Evolutionary conservation across 1,140 invertebrate species (phyloP), one percentile per base, ranked within the genome.

Genomic region (Diorhabda elongata): DNA sequence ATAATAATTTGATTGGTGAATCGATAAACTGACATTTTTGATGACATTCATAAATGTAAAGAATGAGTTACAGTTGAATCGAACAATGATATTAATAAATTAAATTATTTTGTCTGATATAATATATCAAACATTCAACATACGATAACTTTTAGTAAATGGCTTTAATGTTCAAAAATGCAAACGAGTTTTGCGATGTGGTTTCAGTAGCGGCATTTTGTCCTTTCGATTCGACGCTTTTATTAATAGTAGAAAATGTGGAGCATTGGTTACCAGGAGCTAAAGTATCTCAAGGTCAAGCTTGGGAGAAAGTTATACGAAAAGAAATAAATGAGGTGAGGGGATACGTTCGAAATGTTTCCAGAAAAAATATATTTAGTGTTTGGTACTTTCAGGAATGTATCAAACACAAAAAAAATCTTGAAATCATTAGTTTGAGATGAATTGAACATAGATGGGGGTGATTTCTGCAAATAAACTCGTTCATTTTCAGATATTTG

Each of bases 121-220:
- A 26, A 26, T 26, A 26, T 26, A 26, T 26, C 26, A 26, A 26
- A 26, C 26, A 26, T 26, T 26, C 26, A 26, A 26, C 26, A 26
- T 1, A 26, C 26, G 26, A 26, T 26, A 26, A 26, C 26, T 26
- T 26, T 26, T 26, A 26, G 26, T 26, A 26, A 26, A 70, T 70
- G 69, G 42, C 69, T 4, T 42, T 75, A 2, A 8, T 8, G 44
- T 70, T 67, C 64, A 71, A 70, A 63, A 26, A 64, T 4, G 44
- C 66, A 4, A 47, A 47, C 44, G 73, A 74, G 44, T 57, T 73
- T 42, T 66, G 63, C 6, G 68, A 77, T 67, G 68, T 75, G 3
- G 56, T 75, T 42, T 78, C 77, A 2, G 61, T 77, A 41, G 44
- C 73, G 11, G 64, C 75, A 26, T 74, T 68, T 69, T 78, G 76